These are phyloP conservation scores for Selenia dentaria DNA, from an alignment of 2,888 invertebrate genomes.

Conservation along the genomic window DNA sequence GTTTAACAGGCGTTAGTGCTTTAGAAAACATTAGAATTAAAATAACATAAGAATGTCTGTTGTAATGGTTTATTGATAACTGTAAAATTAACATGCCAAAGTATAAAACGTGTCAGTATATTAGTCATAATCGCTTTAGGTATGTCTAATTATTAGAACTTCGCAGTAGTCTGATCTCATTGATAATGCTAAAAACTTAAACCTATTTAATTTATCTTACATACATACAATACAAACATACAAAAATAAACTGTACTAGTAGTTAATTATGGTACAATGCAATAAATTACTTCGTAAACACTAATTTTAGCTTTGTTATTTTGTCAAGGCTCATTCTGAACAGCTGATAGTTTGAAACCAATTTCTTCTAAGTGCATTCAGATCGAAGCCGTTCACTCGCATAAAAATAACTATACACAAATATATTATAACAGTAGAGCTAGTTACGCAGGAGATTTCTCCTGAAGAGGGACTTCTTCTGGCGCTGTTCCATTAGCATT, in stretches of 20 bases:
- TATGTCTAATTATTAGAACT: constrained; percentile 25
- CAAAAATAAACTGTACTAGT: constrained; percentile 25
- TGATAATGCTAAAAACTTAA: constrained; percentile 8
- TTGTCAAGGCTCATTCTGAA: constrained; percentile 10
- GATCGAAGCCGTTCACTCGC: constrained; percentile 65
- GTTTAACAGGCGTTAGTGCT: too few species aligned
- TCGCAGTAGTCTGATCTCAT: constrained; percentile 40
- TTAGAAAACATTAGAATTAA: too few species aligned
- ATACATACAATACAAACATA: constrained; percentile 33
- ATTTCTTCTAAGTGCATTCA: constrained; percentile 55
- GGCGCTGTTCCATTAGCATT: constrained; percentile 63
- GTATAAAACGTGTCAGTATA: constrained; percentile 45
- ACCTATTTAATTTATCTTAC: constrained; percentile 27
- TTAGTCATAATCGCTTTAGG: constrained; percentile 1
- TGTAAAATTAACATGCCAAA: constrained; percentile 41
- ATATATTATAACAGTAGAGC: constrained; percentile 10
- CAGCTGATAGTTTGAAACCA: constrained; percentile 40
- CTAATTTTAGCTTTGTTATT: constrained; percentile 5
- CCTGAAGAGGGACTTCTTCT: constrained; percentile 75
- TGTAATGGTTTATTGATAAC: constrained; percentile 37
- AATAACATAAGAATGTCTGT: too few species aligned
- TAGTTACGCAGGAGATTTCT: constrained; percentile 68
- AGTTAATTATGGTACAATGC: background rate
- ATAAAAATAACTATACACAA: constrained; percentile 30
- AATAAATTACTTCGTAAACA: constrained; percentile 1